These are phyloP conservation scores for Arizona elegans DNA, from an alignment of 2,113 vertebrate species.

Conservation along the genomic window DNA sequence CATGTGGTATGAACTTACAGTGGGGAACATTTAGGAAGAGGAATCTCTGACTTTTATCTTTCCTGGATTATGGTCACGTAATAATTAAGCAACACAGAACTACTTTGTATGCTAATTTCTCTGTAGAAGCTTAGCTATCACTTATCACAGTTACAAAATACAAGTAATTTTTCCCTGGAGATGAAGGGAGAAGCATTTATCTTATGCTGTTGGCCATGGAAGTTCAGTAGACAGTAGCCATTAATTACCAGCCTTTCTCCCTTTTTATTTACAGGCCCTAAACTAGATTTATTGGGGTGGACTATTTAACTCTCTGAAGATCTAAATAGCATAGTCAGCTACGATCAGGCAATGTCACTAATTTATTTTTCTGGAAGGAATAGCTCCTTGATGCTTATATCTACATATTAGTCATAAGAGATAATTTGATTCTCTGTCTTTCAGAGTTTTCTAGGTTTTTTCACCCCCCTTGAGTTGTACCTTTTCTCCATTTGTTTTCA, in stretches of 20 bases:
- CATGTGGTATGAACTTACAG: not conserved
- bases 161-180: not conserved
- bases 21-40: not conserved
- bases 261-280: not conserved
- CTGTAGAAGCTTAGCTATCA: not conserved
- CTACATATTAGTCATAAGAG: accelerated
- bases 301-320: constrained; percentile 25
- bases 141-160: not conserved
- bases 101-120: not conserved
- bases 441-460: constrained; percentile 18
- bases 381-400: not conserved
- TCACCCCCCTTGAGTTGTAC: not conserved
- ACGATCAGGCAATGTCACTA: not conserved
- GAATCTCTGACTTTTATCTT: not conserved
- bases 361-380: constrained; percentile 14
- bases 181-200: not conserved
- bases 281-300: constrained; percentile 9
- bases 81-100: constrained; percentile 2
- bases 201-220: constrained; percentile 2
- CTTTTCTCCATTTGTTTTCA: not conserved
- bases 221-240: not conserved
- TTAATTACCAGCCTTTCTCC: not conserved
- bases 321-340: constrained; percentile 16
- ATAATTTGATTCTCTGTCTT: not conserved
- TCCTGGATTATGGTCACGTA: constrained; percentile 2